Percentiles rank a stretch among this genome's conserved stretches.
These are phyloP conservation scores for Pheosia tremula DNA, from an alignment of 2,888 invertebrate species.

Conservation along the genomic window DNA sequence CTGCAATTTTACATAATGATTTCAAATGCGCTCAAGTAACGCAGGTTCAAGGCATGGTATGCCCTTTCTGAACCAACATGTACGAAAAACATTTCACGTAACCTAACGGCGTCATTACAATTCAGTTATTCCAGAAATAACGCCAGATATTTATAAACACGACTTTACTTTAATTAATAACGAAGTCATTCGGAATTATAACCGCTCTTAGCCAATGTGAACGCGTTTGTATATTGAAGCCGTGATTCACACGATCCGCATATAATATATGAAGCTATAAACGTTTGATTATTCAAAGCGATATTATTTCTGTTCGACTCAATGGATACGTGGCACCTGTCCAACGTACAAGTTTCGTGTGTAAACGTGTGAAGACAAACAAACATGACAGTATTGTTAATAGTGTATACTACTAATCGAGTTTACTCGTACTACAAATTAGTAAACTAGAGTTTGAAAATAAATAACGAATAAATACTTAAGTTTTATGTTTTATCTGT, in stretches of 20 bases:
- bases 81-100: too few relatives aligned
- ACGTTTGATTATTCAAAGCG: conserved; percentile 3
- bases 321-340: neutral
- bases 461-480: too few relatives aligned
- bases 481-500: too few relatives aligned
- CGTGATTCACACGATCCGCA: conserved; percentile 1
- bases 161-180: neutral
- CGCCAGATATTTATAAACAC: too few relatives aligned
- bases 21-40: too few relatives aligned
- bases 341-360: neutral
- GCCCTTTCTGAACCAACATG: too few relatives aligned
- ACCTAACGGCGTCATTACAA: too few relatives aligned
- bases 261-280: neutral
- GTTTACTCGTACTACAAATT: neutral
- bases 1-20: too few relatives aligned
- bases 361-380: conserved; percentile 1
- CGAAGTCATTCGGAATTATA: neutral
- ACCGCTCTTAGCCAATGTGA: neutral
- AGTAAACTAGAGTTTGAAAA: too few relatives aligned
- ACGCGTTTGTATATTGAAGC: neutral
- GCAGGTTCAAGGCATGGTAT: too few relatives aligned
- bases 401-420: neutral
- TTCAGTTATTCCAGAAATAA: too few relatives aligned
- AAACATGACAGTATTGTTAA: neutral
- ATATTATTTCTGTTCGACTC: conserved; percentile 1